A percentile compares a stretch with the other conserved stretches of the same genome.
Conservation (phyloP, 1,140 invertebrate species). For the Nymphalis io region DNA sequence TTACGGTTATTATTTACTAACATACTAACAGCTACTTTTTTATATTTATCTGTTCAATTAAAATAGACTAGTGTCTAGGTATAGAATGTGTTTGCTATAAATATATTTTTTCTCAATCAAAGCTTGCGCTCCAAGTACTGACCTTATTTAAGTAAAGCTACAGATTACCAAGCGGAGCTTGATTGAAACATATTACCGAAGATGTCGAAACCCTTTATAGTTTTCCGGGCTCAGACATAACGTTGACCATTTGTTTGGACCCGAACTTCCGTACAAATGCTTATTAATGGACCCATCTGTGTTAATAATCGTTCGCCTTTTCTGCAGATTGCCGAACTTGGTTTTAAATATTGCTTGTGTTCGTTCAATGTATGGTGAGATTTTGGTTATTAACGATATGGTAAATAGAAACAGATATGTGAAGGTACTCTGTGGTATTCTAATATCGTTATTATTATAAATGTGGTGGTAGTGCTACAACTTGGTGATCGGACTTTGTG, state of each 20-base stretch:
- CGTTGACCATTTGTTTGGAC: background rate
- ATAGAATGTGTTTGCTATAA: no score
- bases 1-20: no score
- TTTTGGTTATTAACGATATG: background rate
- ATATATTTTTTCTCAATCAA: background rate
- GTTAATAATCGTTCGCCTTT: constrained; percentile 3
- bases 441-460: no score
- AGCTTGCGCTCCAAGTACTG: background rate
- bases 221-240: background rate
- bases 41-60: no score
- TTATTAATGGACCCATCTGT: constrained; percentile 9
- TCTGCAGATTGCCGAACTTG: background rate
- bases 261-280: background rate
- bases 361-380: background rate
- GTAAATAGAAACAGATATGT: background rate
- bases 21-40: no score
- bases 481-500: no score
- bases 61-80: no score
- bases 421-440: background rate
- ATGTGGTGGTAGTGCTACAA: no score
- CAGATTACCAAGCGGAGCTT: background rate
- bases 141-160: background rate
- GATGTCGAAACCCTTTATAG: background rate
- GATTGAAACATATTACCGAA: constrained; percentile 4
- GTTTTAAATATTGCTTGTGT: background rate